A percentile compares a stretch with the other conserved stretches of the same genome.
phyloP scores from a whole-genome alignment of 2,113 vertebrate genomes.

The Patagioenas fasciata region DNA sequence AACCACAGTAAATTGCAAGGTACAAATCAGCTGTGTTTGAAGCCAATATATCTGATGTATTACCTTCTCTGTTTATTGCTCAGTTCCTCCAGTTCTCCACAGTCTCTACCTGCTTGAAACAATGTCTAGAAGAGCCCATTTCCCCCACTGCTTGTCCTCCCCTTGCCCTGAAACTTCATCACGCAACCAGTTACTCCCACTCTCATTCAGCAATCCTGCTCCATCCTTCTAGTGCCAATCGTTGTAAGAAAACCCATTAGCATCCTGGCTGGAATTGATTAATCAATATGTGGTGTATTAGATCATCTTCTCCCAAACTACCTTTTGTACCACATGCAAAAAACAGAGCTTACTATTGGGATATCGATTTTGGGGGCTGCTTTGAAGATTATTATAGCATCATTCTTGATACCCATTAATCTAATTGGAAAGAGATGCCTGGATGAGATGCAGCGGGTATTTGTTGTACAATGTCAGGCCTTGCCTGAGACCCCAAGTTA shows the following conservation, averaged over 20 bases:
- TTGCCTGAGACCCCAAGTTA: background rate
- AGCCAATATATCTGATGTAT: constrained; percentile 22
- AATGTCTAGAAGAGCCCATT: background rate
- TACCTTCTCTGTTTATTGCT: background rate
- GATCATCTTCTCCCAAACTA: constrained; percentile 5
- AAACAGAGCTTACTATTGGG: background rate
- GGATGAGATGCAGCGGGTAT: background rate
- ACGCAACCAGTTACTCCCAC: background rate
- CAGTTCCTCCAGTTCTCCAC: background rate
- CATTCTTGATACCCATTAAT: background rate
- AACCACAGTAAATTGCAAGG: background rate
- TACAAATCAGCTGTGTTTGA: background rate
- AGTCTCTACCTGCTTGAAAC: background rate
- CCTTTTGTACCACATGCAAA: background rate
- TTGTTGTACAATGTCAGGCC: background rate
- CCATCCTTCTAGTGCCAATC: background rate
- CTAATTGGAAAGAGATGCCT: background rate
- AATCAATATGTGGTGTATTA: constrained; percentile 47
- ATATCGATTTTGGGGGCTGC: constrained; percentile 33
- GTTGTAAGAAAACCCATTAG: constrained; percentile 53
- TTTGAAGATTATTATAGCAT: background rate
- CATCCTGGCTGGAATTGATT: constrained; percentile 41
- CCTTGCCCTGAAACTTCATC: background rate
- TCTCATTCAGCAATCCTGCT: constrained; percentile 32
- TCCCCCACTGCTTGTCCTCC: background rate